A percentile compares a stretch with the other conserved stretches of the same genome.
phyloP scores from a whole-genome alignment of 1,140 invertebrate genomes.

The Trachymyrmex cornetzi region DNA sequence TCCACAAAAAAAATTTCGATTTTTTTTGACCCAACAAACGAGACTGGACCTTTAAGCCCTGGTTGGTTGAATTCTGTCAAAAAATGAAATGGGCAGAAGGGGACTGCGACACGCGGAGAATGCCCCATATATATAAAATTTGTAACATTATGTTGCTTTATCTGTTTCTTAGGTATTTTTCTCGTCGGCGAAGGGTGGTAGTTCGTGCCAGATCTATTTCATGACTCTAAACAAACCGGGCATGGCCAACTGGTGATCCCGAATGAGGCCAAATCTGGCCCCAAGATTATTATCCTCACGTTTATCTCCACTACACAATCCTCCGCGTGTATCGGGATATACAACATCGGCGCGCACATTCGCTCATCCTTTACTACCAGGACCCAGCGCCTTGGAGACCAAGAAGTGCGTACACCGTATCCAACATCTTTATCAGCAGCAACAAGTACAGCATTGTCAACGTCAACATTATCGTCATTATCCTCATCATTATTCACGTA shows the following conservation, averaged over 20 bases:
- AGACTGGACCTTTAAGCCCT: no score
- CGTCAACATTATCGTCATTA: constrained; percentile 46
- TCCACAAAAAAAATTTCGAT: no score
- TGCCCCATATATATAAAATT: no score
- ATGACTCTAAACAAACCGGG: constrained; percentile 99
- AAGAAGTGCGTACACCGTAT: constrained; percentile 79
- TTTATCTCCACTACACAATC: constrained; percentile 64
- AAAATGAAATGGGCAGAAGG: no score
- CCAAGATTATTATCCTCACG: constrained; percentile 69
- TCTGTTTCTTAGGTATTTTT: constrained; percentile 94
- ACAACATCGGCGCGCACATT: constrained; percentile 65
- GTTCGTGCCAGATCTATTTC: constrained; percentile 99
- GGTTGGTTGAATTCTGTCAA: no score
- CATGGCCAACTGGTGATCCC: constrained; percentile 98
- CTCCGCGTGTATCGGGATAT: constrained; percentile 67
- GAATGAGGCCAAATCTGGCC: constrained; percentile 82
- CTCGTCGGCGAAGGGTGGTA: constrained; percentile 99
- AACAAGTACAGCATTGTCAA: constrained; percentile 50
- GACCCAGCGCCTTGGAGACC: constrained; percentile 75
- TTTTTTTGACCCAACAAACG: no score
- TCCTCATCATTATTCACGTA: constrained; percentile 56
- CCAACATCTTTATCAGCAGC: constrained; percentile 68
- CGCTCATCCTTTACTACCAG: constrained; percentile 80
- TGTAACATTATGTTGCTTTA: neutral
- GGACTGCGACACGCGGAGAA: no score